These are phyloP conservation scores for Plectropomus leopardus DNA, from an alignment of 2,113 vertebrate genomes.

Conservation along the genomic window DNA sequence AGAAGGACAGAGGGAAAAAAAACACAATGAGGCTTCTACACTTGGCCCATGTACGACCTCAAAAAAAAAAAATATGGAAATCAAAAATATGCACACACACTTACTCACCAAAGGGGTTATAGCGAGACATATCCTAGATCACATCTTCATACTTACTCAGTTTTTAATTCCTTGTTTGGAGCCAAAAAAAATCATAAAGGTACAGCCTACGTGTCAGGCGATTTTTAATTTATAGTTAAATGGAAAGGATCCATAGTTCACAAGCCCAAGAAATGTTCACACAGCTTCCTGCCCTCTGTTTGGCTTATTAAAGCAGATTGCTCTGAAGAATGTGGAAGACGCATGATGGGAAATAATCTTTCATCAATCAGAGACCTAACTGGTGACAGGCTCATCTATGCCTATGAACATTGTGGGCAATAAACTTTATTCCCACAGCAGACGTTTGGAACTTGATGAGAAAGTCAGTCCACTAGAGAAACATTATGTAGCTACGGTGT, in stretches of 20 bases:
- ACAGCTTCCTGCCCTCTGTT: no score
- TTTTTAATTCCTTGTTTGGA: background rate
- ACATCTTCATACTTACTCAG: conserved; percentile 4
- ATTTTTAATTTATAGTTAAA: background rate
- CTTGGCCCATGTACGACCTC: conserved; percentile 15
- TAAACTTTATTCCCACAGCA: conserved; percentile 20
- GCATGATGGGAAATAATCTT: conserved; percentile 21
- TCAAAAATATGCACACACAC: no score
- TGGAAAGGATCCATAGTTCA: no score
- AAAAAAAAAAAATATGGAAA: conserved; percentile 26
- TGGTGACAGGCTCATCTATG: conserved; percentile 6
- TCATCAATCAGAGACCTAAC: conserved; percentile 25
- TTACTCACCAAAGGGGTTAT: background rate
- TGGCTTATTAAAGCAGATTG: background rate
- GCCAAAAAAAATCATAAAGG: background rate
- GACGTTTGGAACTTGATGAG: conserved; percentile 25
- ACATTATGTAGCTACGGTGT: background rate
- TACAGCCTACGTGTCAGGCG: background rate
- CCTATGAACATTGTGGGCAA: conserved; percentile 1
- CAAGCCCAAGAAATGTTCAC: no score
- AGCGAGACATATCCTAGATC: conserved; percentile 8
- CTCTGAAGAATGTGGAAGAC: conserved; percentile 6
- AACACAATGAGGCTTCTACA: conserved; percentile 21
- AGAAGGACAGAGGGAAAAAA: conserved; percentile 6
- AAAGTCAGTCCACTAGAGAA: conserved; percentile 5